Base-by-base conservation (phyloP, 2,797 vertebrate species). In the Rhodeus uyekii region DNA sequence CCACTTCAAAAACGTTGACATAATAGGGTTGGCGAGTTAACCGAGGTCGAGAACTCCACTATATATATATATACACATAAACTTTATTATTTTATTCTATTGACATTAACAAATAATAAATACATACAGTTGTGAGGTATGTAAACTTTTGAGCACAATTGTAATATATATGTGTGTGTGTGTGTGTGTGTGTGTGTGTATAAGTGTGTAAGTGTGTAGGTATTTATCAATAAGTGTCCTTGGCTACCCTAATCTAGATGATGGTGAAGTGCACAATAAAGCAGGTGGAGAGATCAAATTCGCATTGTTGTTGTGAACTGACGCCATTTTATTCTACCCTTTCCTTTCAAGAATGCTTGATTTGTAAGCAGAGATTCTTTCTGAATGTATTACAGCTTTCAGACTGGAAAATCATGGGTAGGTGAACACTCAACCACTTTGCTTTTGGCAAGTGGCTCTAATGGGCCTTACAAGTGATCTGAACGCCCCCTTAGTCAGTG, bases 371-470 rank as follows among this genome's bases (percentile, higher is more conserved):
- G 60, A 53, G 48, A 65, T 74, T 19, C 14, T 36, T 16, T 75
- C 16, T 68, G 9, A 67, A 79, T 50, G 53, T 67, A 68, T 63
- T 72, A n/a, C 4, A 22, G 69, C 76, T 80, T 75, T 75, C 24
- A 68, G 61, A 50, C 53, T 8, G 13, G 22, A 76, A 29, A 22
- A 34, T 71, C 19, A 58, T 27, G n/a, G 78, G 42, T 55, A 75
- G 63, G 76, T 64, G 65, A 68, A 79, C 76, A 72, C 72, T 86
- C 72, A 72, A 55, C 46, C 50, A 24, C 38, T 74, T 79, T 73
- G 46, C 82, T 55, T 24, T 72, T 39, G 44, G 55, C 44, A 58
- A 68, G 61, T 32, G 6, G 5, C 36, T 53, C 44, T 83, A 83
- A 80, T 83, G 71, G 71, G 42, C 64, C 65, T 78, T 32, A 61